Percentiles rank a stretch among this genome's conserved stretches.
Evolutionary conservation across 2,113 vertebrate species (phyloP).

Genomic region (Leuciscus idus): DNA sequence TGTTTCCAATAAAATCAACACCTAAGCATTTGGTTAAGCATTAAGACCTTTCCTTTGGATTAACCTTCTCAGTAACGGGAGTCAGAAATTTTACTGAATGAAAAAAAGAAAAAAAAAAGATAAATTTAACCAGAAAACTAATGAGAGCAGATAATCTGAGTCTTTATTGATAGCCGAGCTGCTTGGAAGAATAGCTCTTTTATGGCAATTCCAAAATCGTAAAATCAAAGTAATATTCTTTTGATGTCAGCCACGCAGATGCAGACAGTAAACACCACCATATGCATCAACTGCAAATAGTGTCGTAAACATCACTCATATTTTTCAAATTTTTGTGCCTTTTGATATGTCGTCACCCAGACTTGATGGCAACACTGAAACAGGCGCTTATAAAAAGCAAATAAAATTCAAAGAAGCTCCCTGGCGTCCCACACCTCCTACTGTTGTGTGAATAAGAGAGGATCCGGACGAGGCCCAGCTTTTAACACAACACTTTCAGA

Average conservation of each 20-base stretch:
- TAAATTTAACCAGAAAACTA: neutral
- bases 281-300: constrained; percentile 49
- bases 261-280: constrained; percentile 62
- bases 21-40: neutral
- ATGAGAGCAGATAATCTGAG: neutral
- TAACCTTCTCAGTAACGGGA: neutral
- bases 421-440: constrained; percentile 18
- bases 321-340: constrained; percentile 59
- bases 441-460: constrained; percentile 12
- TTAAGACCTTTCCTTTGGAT: constrained; percentile 8
- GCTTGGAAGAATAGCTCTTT: constrained; percentile 59
- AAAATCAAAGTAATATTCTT: constrained; percentile 65
- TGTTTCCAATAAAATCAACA: constrained; percentile 46
- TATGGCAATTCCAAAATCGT: constrained; percentile 58
- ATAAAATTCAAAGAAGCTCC: constrained; percentile 40
- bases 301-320: constrained; percentile 54
- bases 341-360: constrained; percentile 67
- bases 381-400: constrained; percentile 41
- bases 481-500: constrained; percentile 51
- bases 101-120: neutral
- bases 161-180: neutral
- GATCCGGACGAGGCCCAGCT: constrained; percentile 30
- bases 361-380: constrained; percentile 48
- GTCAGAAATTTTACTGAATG: neutral
- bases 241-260: constrained; percentile 67